Conservation (phyloP, 2,888 invertebrate species). For the Polydrusus cervinus region DNA sequence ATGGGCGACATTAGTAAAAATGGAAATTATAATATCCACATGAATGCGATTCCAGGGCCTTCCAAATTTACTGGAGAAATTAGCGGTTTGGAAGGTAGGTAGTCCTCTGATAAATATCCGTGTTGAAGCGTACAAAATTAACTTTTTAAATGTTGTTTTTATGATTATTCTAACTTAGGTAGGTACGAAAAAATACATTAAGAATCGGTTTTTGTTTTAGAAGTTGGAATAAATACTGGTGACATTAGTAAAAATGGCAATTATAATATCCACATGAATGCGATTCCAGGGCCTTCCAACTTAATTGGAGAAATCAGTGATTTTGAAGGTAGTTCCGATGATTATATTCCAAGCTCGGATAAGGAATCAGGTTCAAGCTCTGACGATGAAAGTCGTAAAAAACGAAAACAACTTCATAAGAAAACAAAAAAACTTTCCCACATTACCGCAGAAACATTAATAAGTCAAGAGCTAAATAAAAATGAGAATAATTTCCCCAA, state of each 20-base stretch:
- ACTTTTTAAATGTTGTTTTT: background rate
- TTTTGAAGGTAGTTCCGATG: background rate
- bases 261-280: background rate
- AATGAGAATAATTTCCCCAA: background rate
- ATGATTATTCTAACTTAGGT: background rate
- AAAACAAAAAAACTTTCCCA: background rate
- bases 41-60: background rate
- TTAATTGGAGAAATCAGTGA: background rate
- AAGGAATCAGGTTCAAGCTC: background rate
- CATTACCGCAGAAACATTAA: background rate
- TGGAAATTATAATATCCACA: background rate
- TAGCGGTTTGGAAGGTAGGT: background rate
- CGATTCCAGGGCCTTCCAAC: background rate
- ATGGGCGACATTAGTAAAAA: background rate
- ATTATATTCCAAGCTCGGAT: background rate
- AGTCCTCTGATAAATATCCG: no score
- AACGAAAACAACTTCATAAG: background rate
- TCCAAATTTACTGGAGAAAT: background rate
- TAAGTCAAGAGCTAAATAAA: background rate
- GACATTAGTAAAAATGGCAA: background rate
- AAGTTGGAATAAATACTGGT: background rate
- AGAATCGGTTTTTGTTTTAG: no score
- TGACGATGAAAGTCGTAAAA: background rate
- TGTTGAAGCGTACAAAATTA: no score
- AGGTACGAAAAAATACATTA: background rate